These are phyloP conservation scores for Cyanoderma ruficeps DNA, from an alignment of 2,113 vertebrate genomes.

Conservation along the genomic window DNA sequence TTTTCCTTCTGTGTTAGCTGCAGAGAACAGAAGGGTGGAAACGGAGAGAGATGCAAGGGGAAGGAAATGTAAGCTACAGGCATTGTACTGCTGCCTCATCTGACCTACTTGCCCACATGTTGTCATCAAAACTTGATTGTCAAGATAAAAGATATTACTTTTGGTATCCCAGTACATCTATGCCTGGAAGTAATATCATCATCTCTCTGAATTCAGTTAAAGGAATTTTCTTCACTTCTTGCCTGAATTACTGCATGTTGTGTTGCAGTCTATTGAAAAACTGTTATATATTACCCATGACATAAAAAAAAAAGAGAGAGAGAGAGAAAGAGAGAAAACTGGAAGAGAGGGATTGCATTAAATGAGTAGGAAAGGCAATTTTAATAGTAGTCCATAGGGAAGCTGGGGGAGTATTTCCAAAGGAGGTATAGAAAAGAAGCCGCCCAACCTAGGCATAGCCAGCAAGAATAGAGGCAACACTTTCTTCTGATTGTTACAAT, in stretches of 20 bases:
- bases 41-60: not conserved
- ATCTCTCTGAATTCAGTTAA: constrained; percentile 8
- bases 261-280: not conserved
- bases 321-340: not conserved
- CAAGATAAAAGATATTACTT: constrained; percentile 1
- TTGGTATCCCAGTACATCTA: not conserved
- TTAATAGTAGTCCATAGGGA: not conserved
- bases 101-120: not conserved
- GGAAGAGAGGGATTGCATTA: not conserved
- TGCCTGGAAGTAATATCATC: not conserved
- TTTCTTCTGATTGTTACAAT: not conserved
- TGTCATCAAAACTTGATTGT: not conserved
- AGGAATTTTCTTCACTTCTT: constrained; percentile 8
- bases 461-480: not conserved
- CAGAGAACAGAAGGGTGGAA: not conserved
- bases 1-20: rapidly evolving
- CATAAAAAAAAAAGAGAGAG: not conserved
- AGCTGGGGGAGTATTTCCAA: not conserved
- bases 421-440: not conserved
- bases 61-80: not conserved
- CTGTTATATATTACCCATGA: not conserved
- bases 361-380: not conserved
- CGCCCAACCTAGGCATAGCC: not conserved
- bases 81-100: not conserved
- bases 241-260: not conserved